Percentiles rank a stretch among this genome's conserved stretches.
Conservation (phyloP, 2,888 invertebrate genomes). For the Diachrysia chrysitis region DNA sequence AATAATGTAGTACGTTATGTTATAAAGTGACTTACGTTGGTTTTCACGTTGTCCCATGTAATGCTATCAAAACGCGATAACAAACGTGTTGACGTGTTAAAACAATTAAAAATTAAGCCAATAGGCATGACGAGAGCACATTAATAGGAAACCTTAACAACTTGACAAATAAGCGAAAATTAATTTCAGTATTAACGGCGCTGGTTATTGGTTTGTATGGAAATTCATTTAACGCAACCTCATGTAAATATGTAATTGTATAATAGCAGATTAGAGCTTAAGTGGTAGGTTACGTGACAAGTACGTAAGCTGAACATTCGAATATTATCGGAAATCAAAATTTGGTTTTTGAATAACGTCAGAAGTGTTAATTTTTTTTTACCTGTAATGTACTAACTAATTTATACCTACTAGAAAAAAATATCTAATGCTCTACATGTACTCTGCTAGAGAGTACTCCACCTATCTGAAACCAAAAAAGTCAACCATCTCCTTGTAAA, state of each 20-base stretch:
- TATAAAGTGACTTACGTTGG: conserved; percentile 46
- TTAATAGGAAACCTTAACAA: conserved; percentile 80
- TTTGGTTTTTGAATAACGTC: not conserved
- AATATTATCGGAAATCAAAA: not conserved
- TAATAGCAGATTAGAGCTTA: conserved; percentile 43
- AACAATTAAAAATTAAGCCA: conserved; percentile 78
- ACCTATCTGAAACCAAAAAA: too few species aligned
- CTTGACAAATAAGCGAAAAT: conserved; percentile 85
- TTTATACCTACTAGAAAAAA: too few species aligned
- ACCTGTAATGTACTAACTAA: too few species aligned
- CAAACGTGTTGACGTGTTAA: conserved; percentile 54
- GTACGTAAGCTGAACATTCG: not conserved
- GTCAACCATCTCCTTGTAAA: too few species aligned
- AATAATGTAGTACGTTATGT: conserved; percentile 14
- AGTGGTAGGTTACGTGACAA: not conserved
- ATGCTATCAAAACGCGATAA: conserved; percentile 48
- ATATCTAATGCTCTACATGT: too few species aligned
- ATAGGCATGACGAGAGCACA: conserved; percentile 77
- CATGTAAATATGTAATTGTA: conserved; percentile 31
- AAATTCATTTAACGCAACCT: conserved; percentile 66
- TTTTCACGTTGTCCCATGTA: conserved; percentile 34
- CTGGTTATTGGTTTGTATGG: conserved; percentile 66
- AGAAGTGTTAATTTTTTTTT: too few species aligned
- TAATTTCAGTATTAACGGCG: conserved; percentile 76
- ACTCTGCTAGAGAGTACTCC: too few species aligned